phyloP scores from a whole-genome alignment of 2,113 vertebrate species.

The Rhineura floridana region DNA sequence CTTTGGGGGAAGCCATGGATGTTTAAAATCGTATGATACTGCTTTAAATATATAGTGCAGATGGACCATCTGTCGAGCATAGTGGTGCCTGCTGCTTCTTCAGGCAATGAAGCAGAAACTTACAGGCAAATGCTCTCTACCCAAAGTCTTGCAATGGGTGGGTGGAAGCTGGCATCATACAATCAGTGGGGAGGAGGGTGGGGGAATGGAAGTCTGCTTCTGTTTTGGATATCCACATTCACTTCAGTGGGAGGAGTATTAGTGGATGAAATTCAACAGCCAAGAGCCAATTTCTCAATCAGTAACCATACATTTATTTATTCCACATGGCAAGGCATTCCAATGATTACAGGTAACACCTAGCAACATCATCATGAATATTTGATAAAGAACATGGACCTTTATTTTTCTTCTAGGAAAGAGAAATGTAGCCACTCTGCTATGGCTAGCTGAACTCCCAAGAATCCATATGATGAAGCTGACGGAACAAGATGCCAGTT shows the following conservation, averaged over 20 bases:
- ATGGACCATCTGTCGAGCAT: too few species aligned
- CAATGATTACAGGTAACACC: conserved; percentile 59
- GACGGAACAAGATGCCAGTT: too few species aligned
- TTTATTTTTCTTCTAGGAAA: not conserved
- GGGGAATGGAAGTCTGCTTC: not conserved
- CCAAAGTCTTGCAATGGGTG: too few species aligned
- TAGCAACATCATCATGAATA: conserved; percentile 29
- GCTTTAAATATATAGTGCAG: too few species aligned
- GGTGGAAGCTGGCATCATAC: not conserved
- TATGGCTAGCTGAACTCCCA: not conserved
- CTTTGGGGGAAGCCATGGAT: too few species aligned
- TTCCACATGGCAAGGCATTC: conserved; percentile 60
- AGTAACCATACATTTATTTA: conserved; percentile 62
- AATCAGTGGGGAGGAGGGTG: not conserved
- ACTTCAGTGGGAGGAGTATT: not conserved
- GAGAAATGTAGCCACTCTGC: conserved; percentile 40
- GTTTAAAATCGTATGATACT: too few species aligned
- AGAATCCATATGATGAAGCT: accelerated
- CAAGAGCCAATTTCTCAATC: not conserved
- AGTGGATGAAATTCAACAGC: conserved; percentile 6
- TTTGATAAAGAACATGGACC: conserved; percentile 35
- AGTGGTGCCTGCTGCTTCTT: not conserved
- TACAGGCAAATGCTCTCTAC: too few species aligned
- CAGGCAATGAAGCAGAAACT: not conserved
- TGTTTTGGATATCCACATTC: not conserved